phyloP scores from a whole-genome alignment of 2,113 vertebrate species.

The Dromiciops gliroides region DNA sequence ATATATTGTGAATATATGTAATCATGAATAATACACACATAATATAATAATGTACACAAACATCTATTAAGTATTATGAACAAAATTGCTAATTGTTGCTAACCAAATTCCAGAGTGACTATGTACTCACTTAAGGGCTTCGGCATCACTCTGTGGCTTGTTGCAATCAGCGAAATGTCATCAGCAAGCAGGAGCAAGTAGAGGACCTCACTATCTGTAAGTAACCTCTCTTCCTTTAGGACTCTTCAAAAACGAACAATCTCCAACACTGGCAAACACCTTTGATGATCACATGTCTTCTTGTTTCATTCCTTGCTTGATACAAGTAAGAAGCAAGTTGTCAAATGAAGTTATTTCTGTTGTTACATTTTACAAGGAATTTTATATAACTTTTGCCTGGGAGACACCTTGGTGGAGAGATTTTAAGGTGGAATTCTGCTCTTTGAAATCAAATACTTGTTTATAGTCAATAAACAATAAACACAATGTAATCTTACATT shows the following conservation, averaged over 20 bases:
- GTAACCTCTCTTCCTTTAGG: neutral
- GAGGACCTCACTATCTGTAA: neutral
- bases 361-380: neutral
- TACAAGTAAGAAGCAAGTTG: neutral
- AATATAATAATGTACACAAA: neutral
- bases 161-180: neutral
- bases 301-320: neutral
- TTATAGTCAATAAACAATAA: neutral
- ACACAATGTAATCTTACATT: neutral
- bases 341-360: neutral
- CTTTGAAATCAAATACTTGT: neutral
- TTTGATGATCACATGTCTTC: neutral
- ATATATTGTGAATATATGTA: neutral
- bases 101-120: neutral
- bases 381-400: neutral
- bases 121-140: neutral
- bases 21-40: neutral
- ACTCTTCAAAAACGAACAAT: neutral
- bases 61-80: neutral
- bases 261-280: neutral
- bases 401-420: neutral
- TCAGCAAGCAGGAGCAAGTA: neutral
- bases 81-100: neutral
- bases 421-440: neutral
- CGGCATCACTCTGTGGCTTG: no score